Evolutionary conservation across 2,888 invertebrate species (phyloP), one percentile per base, ranked within the genome.

Genomic region (Hemistola chrysoprasaria): DNA sequence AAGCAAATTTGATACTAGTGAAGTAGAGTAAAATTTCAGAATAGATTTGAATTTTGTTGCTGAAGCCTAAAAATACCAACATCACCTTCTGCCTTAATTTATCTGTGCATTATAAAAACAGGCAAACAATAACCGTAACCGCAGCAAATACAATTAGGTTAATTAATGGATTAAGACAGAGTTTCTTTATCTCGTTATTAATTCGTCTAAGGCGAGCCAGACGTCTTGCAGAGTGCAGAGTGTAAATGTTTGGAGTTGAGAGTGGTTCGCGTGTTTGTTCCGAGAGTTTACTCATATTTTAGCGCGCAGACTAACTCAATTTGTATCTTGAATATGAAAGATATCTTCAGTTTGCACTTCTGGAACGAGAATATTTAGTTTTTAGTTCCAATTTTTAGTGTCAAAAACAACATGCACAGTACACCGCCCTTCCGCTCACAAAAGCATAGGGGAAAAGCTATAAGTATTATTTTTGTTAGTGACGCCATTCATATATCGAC

Each of bases 121-220:
- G 32, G 42, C 75, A 72, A 80, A 80, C 74, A 82, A 75, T 84
- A 83, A 84, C 78, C 72, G 80, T 59, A 54, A 70, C 75, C 63
- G 73, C 59, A 63, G 86, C 80, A 87, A 89, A 87, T 82, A 87
- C 87, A 89, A 89, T 88, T 85, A 87, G 81, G 77, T 87, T 83
- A 88, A 88, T 89, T 87, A 87, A 88, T 88, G 84, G 88, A 87
- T 89, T 85, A 85, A 84, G 84, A 86, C 63, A 66, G 78, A 86
- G 86, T 86, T 88, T 86, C 87, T 88, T 88, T 87, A 88, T 87
- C 85, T 83, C 71, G 78, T 87, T 88, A 88, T 86, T 86, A 86
- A 88, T 87, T 88, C 81, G 84, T 85, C 83, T 85, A 75, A 80
- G 78, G 71, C 70, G 63, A 59, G 66, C 66, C 76, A 79, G 86